Evolutionary conservation across 2,113 vertebrate species (phyloP).

Genomic region (Lophura nycthemera): DNA sequence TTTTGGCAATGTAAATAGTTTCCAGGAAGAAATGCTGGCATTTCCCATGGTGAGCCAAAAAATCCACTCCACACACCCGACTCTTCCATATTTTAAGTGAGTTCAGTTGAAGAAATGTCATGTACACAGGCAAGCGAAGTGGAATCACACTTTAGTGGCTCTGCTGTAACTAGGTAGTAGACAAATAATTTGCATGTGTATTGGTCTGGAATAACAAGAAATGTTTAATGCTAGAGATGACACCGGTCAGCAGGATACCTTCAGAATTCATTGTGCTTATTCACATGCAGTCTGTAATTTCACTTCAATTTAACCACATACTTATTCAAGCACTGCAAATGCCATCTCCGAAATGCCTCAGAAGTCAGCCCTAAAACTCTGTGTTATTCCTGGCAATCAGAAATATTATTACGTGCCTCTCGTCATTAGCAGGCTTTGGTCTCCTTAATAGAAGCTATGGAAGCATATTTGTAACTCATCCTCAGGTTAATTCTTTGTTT

Average conservation of each 20-base stretch:
- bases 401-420: neutral
- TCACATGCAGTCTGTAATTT: neutral
- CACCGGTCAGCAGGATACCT: neutral
- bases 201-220: neutral
- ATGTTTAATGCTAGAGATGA: neutral
- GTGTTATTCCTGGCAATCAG: neutral
- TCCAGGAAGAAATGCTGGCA: conserved; percentile 28
- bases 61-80: neutral
- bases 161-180: neutral
- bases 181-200: neutral
- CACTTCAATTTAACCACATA: neutral
- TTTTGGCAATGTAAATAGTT: conserved; percentile 40
- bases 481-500: neutral
- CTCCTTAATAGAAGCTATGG: neutral
- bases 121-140: neutral
- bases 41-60: conserved; percentile 28
- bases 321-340: neutral
- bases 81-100: neutral
- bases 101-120: neutral
- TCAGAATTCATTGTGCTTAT: neutral
- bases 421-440: neutral
- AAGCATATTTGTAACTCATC: neutral
- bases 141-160: neutral
- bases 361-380: neutral
- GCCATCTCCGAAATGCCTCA: neutral